Evolutionary conservation across 2,797 vertebrate genomes (phyloP), one percentile per base, ranked within the genome.

Genomic region (Pelochelys cantorii): DNA sequence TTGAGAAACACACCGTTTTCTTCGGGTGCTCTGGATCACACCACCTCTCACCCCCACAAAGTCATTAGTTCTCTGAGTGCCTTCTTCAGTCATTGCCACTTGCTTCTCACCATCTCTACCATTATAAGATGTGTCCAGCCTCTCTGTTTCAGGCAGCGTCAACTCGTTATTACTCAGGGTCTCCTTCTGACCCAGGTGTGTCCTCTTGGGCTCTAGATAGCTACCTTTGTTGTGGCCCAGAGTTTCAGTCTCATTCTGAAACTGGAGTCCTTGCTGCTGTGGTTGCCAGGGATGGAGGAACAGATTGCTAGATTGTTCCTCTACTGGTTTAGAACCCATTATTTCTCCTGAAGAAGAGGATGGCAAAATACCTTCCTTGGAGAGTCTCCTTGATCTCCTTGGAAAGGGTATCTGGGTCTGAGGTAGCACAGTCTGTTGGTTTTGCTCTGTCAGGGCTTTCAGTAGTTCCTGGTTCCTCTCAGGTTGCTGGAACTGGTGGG

Each of bases 11-110:
- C 99, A 98, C 25, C 99, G 98, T 89, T 98, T 98, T 96, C 99
- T 98, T 37, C 98, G 98, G 0, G 99, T 99, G 95, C 98, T 99
- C 97, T 99, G 99, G 96, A 99, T 99, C 85, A 99, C 99, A 10
- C 99, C 99, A 8, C 98, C 97, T 92, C 98, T 97, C 93, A 96
- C 93, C 89, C 96, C 97, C 60, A 95, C 96, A 81, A 97, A 97
- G 94, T 98, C 98, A 74, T 96, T 97, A 2, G 91, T 22, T 93
- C 93, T 95, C 3, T 93, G 95, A 84, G 92, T 34, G 56, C 93
- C 81, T 89, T 97, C 96, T 59, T 98, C 98, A 5, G 68, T 48
- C 85, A 80, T 88, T 90, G 90, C 65, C 34, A 68, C 3, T 1
- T 97, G 93, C 81, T 95, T 96, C 82, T 98, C 98, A 59, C 90